Evolutionary conservation across 2,797 vertebrate genomes (phyloP).

Genomic region (Enteromius viviparus): DNA sequence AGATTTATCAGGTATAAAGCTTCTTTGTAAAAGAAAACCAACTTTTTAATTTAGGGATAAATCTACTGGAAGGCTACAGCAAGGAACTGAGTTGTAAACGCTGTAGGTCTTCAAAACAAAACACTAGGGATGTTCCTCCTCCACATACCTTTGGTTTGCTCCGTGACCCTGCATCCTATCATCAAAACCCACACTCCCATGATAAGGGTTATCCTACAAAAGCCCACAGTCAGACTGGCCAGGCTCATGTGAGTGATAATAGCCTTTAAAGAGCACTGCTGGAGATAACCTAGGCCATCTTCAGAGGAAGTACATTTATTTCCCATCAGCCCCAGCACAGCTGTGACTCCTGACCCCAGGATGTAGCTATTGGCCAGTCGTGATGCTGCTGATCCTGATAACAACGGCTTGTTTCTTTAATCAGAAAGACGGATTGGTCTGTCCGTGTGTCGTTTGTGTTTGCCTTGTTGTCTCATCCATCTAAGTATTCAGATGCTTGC

Average conservation of each 20-base stretch:
- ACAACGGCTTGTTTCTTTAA: conserved; percentile 46
- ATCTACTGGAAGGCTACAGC: conserved; percentile 2
- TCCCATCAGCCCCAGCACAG: conserved; percentile 50
- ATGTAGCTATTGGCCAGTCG: conserved; percentile 42
- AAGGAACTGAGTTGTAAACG: conserved; percentile 5
- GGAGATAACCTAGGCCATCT: conserved; percentile 60
- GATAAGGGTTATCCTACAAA: conserved; percentile 42
- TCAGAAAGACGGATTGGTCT: conserved; percentile 57
- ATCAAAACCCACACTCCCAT: conserved; percentile 52
- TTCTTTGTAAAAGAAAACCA: not conserved
- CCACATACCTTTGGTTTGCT: conserved; percentile 64
- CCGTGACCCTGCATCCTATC: conserved; percentile 57
- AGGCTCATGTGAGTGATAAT: conserved; percentile 56
- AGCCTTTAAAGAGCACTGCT: conserved; percentile 49
- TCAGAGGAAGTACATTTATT: conserved; percentile 54
- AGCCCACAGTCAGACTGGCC: conserved; percentile 47
- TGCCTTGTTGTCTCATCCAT: conserved; percentile 63
- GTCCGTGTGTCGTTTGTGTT: conserved; percentile 46
- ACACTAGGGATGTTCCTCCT: conserved; percentile 63
- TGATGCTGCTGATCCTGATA: conserved; percentile 41
- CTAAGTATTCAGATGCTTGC: conserved; percentile 56
- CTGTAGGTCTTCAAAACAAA: conserved; percentile 20
- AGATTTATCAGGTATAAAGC: not conserved
- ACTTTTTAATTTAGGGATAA: not conserved
- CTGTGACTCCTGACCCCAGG: conserved; percentile 60